Conservation (phyloP, 2,797 vertebrate species). For the Glossophaga mutica region DNA sequence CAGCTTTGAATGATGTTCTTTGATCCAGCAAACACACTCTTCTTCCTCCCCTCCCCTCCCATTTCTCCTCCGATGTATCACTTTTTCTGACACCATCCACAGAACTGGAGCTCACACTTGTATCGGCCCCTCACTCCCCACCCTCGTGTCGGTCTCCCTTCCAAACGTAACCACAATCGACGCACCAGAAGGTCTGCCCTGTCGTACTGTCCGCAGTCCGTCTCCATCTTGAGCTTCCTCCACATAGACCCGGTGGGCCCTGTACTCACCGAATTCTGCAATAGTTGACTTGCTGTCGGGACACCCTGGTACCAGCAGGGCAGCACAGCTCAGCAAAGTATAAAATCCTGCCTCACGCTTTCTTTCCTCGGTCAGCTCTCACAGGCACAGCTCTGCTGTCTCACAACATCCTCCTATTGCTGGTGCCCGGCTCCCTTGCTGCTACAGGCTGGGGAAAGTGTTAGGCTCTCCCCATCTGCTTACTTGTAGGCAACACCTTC, state of each 20-base stretch:
- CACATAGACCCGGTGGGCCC: fast-evolving
- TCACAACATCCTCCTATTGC: fast-evolving
- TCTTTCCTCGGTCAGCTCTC: neutral
- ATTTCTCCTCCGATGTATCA: fast-evolving
- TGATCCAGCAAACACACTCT: neutral
- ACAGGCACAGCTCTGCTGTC: fast-evolving
- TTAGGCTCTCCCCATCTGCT: neutral
- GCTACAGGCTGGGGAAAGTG: fast-evolving
- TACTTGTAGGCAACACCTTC: neutral
- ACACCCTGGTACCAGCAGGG: fast-evolving
- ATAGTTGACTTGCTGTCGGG: neutral
- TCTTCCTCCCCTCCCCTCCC: neutral
- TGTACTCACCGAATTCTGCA: fast-evolving
- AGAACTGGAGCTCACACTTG: no score
- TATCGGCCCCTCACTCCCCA: no score
- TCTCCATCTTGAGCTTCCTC: neutral
- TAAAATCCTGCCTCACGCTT: neutral
- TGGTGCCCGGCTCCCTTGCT: fast-evolving
- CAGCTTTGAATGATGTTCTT: neutral
- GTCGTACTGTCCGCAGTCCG: neutral
- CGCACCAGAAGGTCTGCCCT: neutral
- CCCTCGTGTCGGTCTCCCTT: fast-evolving
- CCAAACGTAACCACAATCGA: neutral
- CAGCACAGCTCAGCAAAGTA: neutral
- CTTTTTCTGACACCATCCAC: neutral